Percentiles rank a stretch among this genome's conserved stretches.
Evolutionary conservation across 2,888 invertebrate species (phyloP).

Genomic region (Agrochola circellaris): DNA sequence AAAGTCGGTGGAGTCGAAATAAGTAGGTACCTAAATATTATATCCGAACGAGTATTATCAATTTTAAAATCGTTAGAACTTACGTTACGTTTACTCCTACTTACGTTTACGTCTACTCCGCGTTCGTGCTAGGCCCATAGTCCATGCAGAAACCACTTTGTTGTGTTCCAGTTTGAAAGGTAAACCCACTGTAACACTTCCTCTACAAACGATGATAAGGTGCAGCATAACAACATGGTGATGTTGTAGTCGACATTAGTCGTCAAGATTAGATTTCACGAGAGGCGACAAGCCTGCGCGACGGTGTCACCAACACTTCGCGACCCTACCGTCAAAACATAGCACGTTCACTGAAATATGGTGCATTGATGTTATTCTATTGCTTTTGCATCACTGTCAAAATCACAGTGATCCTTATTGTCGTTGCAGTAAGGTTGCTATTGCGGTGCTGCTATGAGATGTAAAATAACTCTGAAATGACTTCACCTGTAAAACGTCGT

Average conservation of each 20-base stretch:
- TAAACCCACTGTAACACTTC: neutral
- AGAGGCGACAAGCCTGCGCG: slow-evolving; percentile 79
- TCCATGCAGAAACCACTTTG: neutral
- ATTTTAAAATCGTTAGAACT: neutral
- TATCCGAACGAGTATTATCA: neutral
- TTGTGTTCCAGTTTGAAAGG: neutral
- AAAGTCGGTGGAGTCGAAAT: no score
- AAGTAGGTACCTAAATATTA: no score
- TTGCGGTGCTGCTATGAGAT: neutral
- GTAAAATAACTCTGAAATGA: neutral
- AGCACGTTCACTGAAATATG: slow-evolving; percentile 42
- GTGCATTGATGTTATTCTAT: slow-evolving; percentile 29
- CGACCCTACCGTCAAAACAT: slow-evolving; percentile 66
- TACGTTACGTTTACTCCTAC: no score
- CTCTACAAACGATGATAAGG: neutral
- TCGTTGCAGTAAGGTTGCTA: neutral
- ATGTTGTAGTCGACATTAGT: slow-evolving; percentile 53
- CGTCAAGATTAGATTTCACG: slow-evolving; percentile 79
- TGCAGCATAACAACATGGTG: slow-evolving; percentile 18
- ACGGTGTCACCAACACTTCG: slow-evolving; percentile 79
- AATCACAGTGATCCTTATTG: neutral
- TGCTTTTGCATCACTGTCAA: neutral
- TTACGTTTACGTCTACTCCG: neutral
- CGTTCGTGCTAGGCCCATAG: neutral
- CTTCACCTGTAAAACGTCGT: no score